phyloP scores from a whole-genome alignment of 2,888 invertebrate genomes.

The Lasioglossum malachurum region DNA sequence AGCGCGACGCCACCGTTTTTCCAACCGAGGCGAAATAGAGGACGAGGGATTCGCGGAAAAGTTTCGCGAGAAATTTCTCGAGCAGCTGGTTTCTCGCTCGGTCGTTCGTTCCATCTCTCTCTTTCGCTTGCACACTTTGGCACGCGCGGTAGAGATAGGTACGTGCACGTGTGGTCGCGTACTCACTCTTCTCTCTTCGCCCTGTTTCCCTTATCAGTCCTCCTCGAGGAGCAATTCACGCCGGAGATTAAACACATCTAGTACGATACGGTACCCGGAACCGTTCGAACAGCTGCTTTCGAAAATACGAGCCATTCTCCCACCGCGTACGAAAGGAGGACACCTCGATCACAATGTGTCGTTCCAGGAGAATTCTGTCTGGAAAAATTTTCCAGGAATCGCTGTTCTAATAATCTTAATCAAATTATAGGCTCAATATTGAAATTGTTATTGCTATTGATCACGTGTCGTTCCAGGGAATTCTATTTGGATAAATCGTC shows the following conservation, averaged over 20 bases:
- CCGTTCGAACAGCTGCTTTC: no score
- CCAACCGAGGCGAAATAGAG: constrained; percentile 9
- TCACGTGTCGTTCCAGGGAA: no score
- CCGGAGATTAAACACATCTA: not conserved
- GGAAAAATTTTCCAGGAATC: no score
- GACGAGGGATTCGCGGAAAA: constrained; percentile 38
- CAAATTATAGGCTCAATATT: no score
- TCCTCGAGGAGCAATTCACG: not conserved
- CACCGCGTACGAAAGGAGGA: not conserved
- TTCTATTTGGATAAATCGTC: no score
- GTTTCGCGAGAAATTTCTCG: constrained; percentile 44
- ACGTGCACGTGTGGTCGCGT: constrained; percentile 7
- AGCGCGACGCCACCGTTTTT: constrained; percentile 1
- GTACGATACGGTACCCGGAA: not conserved
- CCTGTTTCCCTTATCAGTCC: not conserved
- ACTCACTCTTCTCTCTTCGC: not conserved
- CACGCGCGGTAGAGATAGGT: constrained; percentile 48
- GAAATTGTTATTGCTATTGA: no score
- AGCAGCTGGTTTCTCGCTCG: constrained; percentile 25
- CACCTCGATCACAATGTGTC: no score
- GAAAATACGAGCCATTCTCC: not conserved
- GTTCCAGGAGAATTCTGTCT: no score
- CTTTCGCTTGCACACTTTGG: constrained; percentile 66
- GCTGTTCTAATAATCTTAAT: no score
- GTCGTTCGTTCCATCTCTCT: constrained; percentile 39